Evolutionary conservation across 2,113 vertebrate species (phyloP), one percentile per base, ranked within the genome.

Genomic region (Myotis lucifugus): DNA sequence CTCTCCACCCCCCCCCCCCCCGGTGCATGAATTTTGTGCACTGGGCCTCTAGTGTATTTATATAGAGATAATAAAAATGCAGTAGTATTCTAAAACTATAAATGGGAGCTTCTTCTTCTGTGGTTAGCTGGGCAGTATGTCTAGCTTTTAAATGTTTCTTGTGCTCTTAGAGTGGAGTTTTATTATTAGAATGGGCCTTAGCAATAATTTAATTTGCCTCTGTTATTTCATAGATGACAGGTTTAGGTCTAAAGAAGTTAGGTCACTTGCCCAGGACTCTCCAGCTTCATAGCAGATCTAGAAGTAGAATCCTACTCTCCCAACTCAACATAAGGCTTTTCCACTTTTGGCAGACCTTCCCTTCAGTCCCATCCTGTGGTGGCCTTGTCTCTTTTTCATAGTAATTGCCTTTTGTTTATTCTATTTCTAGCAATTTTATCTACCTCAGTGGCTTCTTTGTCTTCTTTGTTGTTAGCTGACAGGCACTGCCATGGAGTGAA

Each of bases 111-210:
- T 66, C 25, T 79, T 66, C 25, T 8, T 88, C 29, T 85, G 29
- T 92, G 61, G 14, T 93, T 85, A 88, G 66, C 79, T 12, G 3
- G 48, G 48, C 13, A 85, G 48, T 87, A 76, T 40, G 9, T 84
- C 29, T 91, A 96, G 46, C 59, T 91, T 88, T 87, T 90, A 79
- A 90, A 17, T 88, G 23, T 95, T 14, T 89, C 23, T 88, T 88
- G 10, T 85, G 12, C 67, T 91, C 72, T 91, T 95, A 93, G n/a
- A 82, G 34, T 72, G 88, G 56, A 81, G 3, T 81, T 93, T 70
- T 88, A 56, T 88, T 93, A 48, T 77, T 77, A 64, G 59, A 81
- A 81, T 32, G 10, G 21, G 66, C 25, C 21, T 85, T 76, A 72
- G 8, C 11, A 78, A 56, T 73, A 89, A 19, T 89, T 93, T 88